Base-by-base conservation (phyloP, 1,140 invertebrate genomes). In the Brachionus asplanchnoidis region DNA sequence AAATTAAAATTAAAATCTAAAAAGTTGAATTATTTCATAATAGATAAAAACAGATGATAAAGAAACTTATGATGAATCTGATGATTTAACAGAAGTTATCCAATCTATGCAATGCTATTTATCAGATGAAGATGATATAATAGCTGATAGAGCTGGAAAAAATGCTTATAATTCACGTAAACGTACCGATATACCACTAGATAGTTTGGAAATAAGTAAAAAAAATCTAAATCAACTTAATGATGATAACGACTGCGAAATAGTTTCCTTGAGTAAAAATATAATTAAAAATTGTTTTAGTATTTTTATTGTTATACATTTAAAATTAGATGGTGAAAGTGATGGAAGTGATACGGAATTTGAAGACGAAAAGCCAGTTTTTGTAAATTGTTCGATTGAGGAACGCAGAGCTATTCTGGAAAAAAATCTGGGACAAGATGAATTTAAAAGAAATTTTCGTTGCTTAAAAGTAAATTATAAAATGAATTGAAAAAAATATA, bases 271-370 rank as follows among this genome's bases (percentile, higher is more conserved):
- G 23, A 68, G 79, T 82, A 82, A 20, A 80, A 28, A 23, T 23
- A 17, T 12, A 9, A 11, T 4, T 23, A 3, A 56, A 80, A 60
- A 40, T 40, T 56, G 1, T 60, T 14, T 36, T 36, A 36, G 32
- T 36, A 32, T 36, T 36, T 36, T 36, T 36, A 36, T 36, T 36
- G n/a, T 36, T 36, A 36, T 7, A 36, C 6, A 28, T 11, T 42
- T 23, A 1, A 11, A 46, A 32, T 28, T 28, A 46, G 79, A 44
- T 40, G 53, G 36, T 14, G 79, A 82, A 26, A 82, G 36, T 60
- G 53, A 60, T 14, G 79, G 42, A 42, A 82, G 36, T 65, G 79
- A 82, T 20, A 82, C 79, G 3, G 79, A 82, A 68, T 82, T 82
- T 65, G 79, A 82, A 46, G 79, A 82, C 14, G 53, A 82, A 1